phyloP scores from a whole-genome alignment of 1,140 invertebrate species.

The Atta cephalotes region DNA sequence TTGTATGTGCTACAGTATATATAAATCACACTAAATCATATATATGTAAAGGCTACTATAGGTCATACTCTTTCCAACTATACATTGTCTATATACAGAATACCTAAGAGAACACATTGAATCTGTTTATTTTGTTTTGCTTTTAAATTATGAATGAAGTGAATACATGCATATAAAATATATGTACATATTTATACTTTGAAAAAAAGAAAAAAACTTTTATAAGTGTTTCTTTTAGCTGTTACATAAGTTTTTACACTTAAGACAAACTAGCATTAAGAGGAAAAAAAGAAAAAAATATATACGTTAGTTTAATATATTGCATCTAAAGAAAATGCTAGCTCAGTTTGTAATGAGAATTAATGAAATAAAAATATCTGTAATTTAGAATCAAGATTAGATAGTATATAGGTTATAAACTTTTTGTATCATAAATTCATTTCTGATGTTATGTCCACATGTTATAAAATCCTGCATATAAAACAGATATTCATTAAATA shows the following conservation, averaged over 20 bases:
- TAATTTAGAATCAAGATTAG: too few species aligned
- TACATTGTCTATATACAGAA: not conserved
- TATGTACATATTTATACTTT: not conserved
- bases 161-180: not conserved
- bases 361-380: too few species aligned
- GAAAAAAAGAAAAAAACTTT: not conserved
- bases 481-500: not conserved
- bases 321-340: not conserved
- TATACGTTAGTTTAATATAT: not conserved
- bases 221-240: not conserved
- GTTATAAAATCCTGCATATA: not conserved
- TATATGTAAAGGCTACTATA: slow-evolving; percentile 8
- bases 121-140: not conserved
- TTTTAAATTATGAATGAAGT: not conserved
- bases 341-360: too few species aligned
- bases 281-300: not conserved
- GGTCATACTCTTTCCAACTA: not conserved
- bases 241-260: not conserved
- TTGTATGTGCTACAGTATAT: slow-evolving; percentile 8
- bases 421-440: too few species aligned
- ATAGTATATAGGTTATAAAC: too few species aligned
- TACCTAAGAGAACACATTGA: not conserved
- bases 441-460: too few species aligned
- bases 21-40: slow-evolving; percentile 26
- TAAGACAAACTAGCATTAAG: not conserved